Evolutionary conservation across 1,140 invertebrate genomes (phyloP).

Genomic region (Brachionus rubens): DNA sequence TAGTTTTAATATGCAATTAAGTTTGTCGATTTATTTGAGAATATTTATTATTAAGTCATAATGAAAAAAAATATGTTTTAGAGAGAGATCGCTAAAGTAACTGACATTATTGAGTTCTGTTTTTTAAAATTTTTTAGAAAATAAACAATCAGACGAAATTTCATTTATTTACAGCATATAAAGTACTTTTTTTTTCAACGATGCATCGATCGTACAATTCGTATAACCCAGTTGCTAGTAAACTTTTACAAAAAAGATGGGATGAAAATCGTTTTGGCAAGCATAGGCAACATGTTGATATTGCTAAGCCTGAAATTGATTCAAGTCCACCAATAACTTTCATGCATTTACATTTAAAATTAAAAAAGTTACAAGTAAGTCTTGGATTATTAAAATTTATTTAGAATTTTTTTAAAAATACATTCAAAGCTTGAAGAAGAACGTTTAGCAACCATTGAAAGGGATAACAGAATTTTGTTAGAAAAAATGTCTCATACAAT

Average conservation of each 20-base stretch:
- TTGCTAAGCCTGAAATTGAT: constrained; percentile 54
- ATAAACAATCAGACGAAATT: no score
- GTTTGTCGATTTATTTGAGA: constrained; percentile 33
- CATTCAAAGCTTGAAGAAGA: constrained; percentile 56
- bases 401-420: background rate
- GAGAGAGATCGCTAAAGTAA: constrained; percentile 13
- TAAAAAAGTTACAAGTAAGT: constrained; percentile 60
- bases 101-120: constrained; percentile 12
- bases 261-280: constrained; percentile 57
- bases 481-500: constrained; percentile 60
- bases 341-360: constrained; percentile 60
- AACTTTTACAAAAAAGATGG: constrained; percentile 57
- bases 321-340: constrained; percentile 59
- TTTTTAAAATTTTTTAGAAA: background rate
- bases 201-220: constrained; percentile 58
- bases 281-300: constrained; percentile 51
- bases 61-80: background rate
- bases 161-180: no score
- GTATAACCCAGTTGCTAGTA: constrained; percentile 55
- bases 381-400: background rate
- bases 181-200: background rate
- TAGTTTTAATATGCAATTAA: constrained; percentile 39
- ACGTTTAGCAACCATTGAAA: constrained; percentile 56
- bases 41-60: constrained; percentile 31
- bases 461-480: constrained; percentile 57